Base-by-base conservation (phyloP, 2,888 invertebrate genomes). In the Lasioglossum marginatum region DNA sequence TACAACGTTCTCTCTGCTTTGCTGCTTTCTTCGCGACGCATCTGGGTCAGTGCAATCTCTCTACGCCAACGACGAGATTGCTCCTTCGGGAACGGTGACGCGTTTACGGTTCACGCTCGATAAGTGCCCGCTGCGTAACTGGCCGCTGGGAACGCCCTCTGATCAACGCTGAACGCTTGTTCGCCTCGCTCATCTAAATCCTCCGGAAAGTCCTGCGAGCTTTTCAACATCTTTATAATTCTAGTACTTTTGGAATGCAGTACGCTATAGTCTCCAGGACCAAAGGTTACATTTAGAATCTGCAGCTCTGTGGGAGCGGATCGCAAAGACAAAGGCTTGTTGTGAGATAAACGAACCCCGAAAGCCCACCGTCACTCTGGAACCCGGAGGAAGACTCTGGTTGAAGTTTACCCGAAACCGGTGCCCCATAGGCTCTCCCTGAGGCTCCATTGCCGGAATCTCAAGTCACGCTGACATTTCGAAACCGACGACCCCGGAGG, bases 391-490 rank as follows among this genome's bases (percentile, higher is more conserved):
- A 37, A 68, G 37, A 37, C 48, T 48, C 48, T 2, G 48, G 48
- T 23, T 52, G 23, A 23, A 52, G 52, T 23, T 52, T 52, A 31
- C 4, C 57, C 57, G 34, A 68, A 68, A 37, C n/a, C 48, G 48
- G 1, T 34, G 66, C 45, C 5, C 27, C 45, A n/a, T 19, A 48
- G 31, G 52, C 52, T n/a, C 66, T 19, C 16, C 19, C 12, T 6
- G 16, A 19, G 52, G 37, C 60, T 63, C 27, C 43, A 14, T 23
- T 43, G 83, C 48, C 48, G 52, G 52, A 52, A 23, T 52, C 52
- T 23, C 78, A n/a, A 85, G 84, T 83, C 77, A 84, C 73, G 77
- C 68, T 83, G 85, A 77, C 73, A 57, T 73, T 31, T 60, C 40
- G 43, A 63, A 73, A 73, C 34, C 63, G 40, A 72, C 72, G 52